A percentile compares a stretch with the other conserved stretches of the same genome.
Evolutionary conservation across 2,797 vertebrate genomes (phyloP).

Genomic region (Schizothorax lantsangensis): DNA sequence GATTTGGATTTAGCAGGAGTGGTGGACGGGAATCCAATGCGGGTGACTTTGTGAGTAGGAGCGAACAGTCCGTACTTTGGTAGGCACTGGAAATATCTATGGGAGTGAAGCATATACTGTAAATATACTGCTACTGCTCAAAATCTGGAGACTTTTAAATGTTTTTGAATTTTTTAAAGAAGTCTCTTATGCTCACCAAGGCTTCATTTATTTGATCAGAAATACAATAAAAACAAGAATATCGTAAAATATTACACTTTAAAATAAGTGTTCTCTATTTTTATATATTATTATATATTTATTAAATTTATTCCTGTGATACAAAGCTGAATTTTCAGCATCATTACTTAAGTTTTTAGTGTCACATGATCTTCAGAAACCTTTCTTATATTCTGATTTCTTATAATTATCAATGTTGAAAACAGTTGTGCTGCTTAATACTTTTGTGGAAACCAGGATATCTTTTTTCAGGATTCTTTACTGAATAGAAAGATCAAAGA

Average conservation of each 20-base stretch:
- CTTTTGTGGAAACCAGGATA: too few species aligned
- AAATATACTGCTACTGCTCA: background rate
- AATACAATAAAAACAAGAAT: background rate
- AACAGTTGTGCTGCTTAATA: too few species aligned
- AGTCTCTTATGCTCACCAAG: background rate
- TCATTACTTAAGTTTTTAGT: too few species aligned
- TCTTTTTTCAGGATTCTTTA: too few species aligned
- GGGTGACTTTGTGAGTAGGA: constrained; percentile 96
- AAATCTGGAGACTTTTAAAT: background rate
- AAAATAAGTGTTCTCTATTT: background rate
- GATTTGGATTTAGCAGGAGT: constrained; percentile 94
- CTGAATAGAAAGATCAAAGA: background rate
- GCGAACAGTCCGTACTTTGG: constrained; percentile 96
- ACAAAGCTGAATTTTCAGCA: too few species aligned
- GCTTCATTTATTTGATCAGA: too few species aligned
- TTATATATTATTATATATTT: background rate
- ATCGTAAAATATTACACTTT: background rate
- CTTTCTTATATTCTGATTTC: too few species aligned
- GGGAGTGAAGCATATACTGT: background rate
- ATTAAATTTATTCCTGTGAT: background rate
- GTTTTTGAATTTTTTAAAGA: background rate
- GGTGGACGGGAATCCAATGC: constrained; percentile 97
- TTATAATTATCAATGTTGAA: too few species aligned
- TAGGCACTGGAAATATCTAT: constrained; percentile 97
- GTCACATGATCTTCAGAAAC: too few species aligned